phyloP scores from a whole-genome alignment of 2,797 vertebrate species.

The Cygnus olor region DNA sequence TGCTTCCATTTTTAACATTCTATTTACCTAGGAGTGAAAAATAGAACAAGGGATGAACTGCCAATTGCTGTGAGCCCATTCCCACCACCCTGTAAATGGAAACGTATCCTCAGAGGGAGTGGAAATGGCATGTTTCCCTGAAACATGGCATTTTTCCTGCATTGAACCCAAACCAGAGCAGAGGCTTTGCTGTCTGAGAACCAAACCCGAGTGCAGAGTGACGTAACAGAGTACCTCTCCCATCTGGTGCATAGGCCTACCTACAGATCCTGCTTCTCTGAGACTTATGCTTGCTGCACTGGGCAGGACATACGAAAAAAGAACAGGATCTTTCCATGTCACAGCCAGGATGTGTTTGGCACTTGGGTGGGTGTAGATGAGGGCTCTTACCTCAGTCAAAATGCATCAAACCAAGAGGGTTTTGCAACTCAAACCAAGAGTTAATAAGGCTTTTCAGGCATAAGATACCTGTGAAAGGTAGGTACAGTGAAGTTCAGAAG shows the following conservation, averaged over 20 bases:
- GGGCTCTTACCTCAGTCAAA: neutral
- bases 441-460: neutral
- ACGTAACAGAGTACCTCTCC: accelerated
- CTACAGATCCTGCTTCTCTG: accelerated
- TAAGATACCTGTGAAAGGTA: neutral
- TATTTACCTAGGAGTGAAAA: neutral
- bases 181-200: neutral
- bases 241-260: accelerated
- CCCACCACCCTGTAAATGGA: neutral
- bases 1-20: neutral
- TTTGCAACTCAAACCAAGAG: neutral
- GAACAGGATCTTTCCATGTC: neutral
- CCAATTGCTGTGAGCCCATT: neutral
- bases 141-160: neutral
- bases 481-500: neutral
- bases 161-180: neutral
- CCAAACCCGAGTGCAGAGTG: neutral
- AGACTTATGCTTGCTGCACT: neutral
- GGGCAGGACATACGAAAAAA: neutral
- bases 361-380: neutral
- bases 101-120: neutral
- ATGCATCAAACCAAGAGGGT: neutral
- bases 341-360: neutral
- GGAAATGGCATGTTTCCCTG: neutral
- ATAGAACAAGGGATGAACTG: neutral